These are phyloP conservation scores for Drosophila putrida DNA, from an alignment of 2,888 invertebrate genomes.

Conservation along the genomic window DNA sequence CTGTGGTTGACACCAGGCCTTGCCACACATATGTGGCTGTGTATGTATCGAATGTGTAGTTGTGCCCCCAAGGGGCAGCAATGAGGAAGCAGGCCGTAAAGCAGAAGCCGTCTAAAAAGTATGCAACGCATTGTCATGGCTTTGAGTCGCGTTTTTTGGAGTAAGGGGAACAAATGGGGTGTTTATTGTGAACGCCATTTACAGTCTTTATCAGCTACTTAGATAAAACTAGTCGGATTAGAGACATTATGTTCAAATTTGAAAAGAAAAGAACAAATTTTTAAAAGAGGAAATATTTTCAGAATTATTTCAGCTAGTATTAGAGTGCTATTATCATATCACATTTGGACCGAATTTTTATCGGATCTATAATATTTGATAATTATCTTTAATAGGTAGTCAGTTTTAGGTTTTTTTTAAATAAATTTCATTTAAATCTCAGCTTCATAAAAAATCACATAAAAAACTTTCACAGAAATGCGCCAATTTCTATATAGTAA, in stretches of 20 bases:
- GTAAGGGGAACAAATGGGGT: slow-evolving; percentile 7
- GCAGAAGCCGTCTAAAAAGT: slow-evolving; percentile 56
- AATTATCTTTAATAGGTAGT: too few relatives aligned
- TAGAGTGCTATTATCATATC: too few relatives aligned
- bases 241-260: background rate
- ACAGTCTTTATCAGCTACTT: slow-evolving; percentile 40
- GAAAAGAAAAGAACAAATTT: too few relatives aligned
- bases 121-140: slow-evolving; percentile 56
- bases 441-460: too few relatives aligned
- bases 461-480: too few relatives aligned
- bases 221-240: background rate
- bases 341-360: too few relatives aligned
- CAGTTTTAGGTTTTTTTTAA: too few relatives aligned
- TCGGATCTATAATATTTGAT: too few relatives aligned
- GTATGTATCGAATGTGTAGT: slow-evolving; percentile 10
- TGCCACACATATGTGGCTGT: slow-evolving; percentile 3
- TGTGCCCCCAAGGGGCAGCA: slow-evolving; percentile 33
- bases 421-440: too few relatives aligned
- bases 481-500: too few relatives aligned
- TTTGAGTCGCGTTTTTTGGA: slow-evolving; percentile 16
- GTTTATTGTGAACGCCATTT: slow-evolving; percentile 38
- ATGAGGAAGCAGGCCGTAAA: slow-evolving; percentile 51
- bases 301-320: too few relatives aligned
- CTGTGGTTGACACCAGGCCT: slow-evolving; percentile 24
- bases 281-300: too few relatives aligned